A percentile compares a stretch with the other conserved stretches of the same genome.
Evolutionary conservation across 2,797 vertebrate genomes (phyloP).

Genomic region (Argentina silus): DNA sequence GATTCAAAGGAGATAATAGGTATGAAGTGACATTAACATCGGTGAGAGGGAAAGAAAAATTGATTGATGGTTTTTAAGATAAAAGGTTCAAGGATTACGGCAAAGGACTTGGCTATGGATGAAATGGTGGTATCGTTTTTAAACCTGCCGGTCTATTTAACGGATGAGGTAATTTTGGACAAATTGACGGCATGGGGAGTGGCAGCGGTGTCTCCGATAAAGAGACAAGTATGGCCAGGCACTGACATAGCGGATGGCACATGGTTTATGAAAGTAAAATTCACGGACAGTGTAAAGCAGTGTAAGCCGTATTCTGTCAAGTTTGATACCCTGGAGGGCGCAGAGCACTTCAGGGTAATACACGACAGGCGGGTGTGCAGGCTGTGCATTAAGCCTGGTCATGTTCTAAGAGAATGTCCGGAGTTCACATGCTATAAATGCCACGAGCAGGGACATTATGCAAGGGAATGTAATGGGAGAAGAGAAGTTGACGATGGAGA

Average conservation of each 20-base stretch:
- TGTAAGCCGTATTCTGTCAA: neutral
- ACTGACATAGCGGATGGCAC: slow-evolving; percentile 18
- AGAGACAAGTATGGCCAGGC: neutral
- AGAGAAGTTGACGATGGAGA: too few relatives aligned
- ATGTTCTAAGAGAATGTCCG: too few relatives aligned
- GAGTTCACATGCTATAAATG: too few relatives aligned
- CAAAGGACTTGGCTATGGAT: neutral
- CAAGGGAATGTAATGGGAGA: too few relatives aligned
- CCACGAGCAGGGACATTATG: too few relatives aligned
- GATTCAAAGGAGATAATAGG: neutral
- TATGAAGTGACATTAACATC: neutral
- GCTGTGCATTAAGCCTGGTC: neutral
- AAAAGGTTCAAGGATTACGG: neutral
- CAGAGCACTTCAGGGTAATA: neutral
- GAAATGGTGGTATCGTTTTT: slow-evolving; percentile 22
- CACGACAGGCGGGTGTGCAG: slow-evolving; percentile 15
- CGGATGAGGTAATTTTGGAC: neutral
- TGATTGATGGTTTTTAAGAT: neutral
- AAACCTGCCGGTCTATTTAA: neutral
- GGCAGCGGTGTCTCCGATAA: neutral
- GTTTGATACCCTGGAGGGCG: slow-evolving; percentile 16
- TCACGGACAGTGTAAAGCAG: neutral
- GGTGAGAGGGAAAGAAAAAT: neutral
- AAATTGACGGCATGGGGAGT: slow-evolving; percentile 17
- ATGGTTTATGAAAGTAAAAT: neutral